Evolutionary conservation across 64 coral and sea anemone genomes (phyloP).

Genomic region (Astreopora myriophthalma): DNA sequence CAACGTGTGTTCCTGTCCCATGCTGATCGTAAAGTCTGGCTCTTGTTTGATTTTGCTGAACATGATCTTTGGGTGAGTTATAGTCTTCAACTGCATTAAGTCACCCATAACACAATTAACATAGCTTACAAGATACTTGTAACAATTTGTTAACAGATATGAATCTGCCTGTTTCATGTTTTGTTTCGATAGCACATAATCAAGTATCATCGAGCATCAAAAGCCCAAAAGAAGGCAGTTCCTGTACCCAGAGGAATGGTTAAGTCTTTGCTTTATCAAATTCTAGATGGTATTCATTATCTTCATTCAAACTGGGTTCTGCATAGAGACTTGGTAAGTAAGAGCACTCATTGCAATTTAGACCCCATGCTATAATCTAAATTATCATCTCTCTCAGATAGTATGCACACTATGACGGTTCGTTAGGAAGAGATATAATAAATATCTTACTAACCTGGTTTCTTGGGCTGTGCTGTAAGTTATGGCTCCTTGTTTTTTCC

Average conservation of each 20-base stretch:
- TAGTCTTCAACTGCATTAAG: too few relatives aligned
- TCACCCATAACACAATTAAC: background rate
- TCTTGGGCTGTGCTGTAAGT: too few relatives aligned
- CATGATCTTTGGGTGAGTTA: slow-evolving; percentile 99
- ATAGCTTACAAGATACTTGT: too few relatives aligned
- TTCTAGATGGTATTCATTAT: slow-evolving; percentile 99
- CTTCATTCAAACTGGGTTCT: slow-evolving; percentile 99
- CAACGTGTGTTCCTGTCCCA: slow-evolving; percentile 97
- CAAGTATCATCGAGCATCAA: slow-evolving; percentile 95
- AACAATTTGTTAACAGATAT: too few relatives aligned
- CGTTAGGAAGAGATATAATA: too few relatives aligned
- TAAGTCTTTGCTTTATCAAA: slow-evolving; percentile 94
- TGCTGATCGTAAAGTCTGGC: slow-evolving; percentile 94
- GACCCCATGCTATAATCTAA: too few relatives aligned
- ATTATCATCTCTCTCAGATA: too few relatives aligned
- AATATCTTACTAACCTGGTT: too few relatives aligned
- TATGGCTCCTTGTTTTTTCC: too few relatives aligned
- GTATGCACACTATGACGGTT: too few relatives aligned
- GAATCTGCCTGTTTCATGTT: background rate
- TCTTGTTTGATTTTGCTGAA: slow-evolving; percentile 98
- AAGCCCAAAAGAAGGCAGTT: slow-evolving; percentile 91
- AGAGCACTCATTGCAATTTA: too few relatives aligned
- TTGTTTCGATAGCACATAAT: slow-evolving; percentile 82
- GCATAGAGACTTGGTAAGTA: slow-evolving; percentile 95
- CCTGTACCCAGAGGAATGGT: slow-evolving; percentile 90